A percentile compares a stretch with the other conserved stretches of the same genome.
Conservation (phyloP, 1,140 invertebrate genomes). For the Pseudachorutes palmiensis region DNA sequence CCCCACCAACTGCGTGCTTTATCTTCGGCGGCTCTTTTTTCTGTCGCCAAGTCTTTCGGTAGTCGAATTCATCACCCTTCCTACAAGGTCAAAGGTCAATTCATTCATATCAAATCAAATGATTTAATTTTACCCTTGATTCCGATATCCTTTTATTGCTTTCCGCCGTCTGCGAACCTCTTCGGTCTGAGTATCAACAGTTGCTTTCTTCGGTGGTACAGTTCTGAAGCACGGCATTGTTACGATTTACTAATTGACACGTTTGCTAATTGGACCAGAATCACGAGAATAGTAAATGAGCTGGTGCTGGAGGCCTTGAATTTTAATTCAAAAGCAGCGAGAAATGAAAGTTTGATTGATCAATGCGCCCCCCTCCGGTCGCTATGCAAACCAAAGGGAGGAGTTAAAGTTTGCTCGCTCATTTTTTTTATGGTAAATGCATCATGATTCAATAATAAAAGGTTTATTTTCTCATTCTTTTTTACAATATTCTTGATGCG, state of each 20-base stretch:
- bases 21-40: not conserved
- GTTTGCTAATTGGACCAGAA: not conserved
- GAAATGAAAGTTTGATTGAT: not conserved
- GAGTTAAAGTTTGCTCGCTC: no score
- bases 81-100: not conserved
- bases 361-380: not conserved
- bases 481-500: not conserved
- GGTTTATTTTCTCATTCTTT: not conserved
- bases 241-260: not conserved
- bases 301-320: not conserved
- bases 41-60: not conserved
- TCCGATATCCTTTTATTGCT: no score
- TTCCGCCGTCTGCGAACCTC: not conserved
- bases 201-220: not conserved
- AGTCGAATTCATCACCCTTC: not conserved
- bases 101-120: not conserved
- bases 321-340: not conserved
- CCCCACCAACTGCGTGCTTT: not conserved
- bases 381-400: not conserved
- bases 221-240: not conserved
- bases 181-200: not conserved
- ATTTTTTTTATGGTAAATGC: no score
- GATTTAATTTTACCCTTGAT: not conserved
- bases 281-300: not conserved
- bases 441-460: not conserved